Base-by-base conservation (phyloP, 2,113 vertebrate genomes). In the Tachysurus vachellii region DNA sequence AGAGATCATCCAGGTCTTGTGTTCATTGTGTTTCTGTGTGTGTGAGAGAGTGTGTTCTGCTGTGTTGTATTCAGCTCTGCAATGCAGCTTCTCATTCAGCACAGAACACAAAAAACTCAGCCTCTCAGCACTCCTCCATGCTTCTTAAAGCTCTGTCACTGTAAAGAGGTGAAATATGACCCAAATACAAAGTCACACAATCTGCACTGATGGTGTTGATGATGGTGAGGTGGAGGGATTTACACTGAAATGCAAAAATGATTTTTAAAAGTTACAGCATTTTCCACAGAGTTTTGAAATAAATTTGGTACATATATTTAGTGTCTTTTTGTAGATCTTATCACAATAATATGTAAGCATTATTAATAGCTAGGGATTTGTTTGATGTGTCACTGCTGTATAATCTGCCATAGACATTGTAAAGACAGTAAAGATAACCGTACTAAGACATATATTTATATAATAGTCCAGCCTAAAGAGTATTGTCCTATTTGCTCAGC, bases 51-150 rank as follows among this genome's bases (percentile, higher is more conserved):
- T 56, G 14, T 81, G 53, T 59, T 79, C 12, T 84, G 64, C 5
- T 56, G 17, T 77, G 80, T 76, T 89, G 61, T 86, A 75, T 84
- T 54, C 85, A 57, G 36, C 64, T 44, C 66, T 85, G 85, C 77
- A 68, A 16, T 82, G 31, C 84, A 79, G 53, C 79, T 61, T 56
- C 80, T 50, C 80, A 88, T 86, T 86, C 80, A 86, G 81, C 42
- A 82, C 59, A 53, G 36, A 31, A 50, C 50, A 76, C 31, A 44
- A 88, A n/a, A 80, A 84, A 80, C 9, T 56, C 50, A 86, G 81
- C 62, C 76, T 87, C 68, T 89, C 84, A 87, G 86, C 61, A 89
- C 86, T 85, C 79, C 57, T 84, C 83, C 83, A 82, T 61, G 47
- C 84, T 87, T 85, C 64, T 70, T 83, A 83, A 87, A 85, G 77